Percentiles rank a stretch among this genome's conserved stretches.
These are phyloP conservation scores for Brachyptera risi DNA, from an alignment of 2,888 invertebrate genomes.

Conservation along the genomic window DNA sequence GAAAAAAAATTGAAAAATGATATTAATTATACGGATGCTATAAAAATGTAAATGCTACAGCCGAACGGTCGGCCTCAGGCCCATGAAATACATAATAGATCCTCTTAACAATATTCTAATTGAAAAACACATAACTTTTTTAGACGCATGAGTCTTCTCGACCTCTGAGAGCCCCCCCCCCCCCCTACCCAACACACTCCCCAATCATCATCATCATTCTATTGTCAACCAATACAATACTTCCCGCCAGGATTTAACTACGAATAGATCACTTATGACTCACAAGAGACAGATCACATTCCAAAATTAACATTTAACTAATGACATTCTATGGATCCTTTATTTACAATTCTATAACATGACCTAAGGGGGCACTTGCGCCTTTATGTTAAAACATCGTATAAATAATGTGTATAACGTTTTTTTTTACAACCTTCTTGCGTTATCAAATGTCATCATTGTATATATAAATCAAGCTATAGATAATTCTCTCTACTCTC, in stretches of 20 bases:
- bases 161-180: neutral
- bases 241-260: neutral
- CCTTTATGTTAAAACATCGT: neutral
- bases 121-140: too few relatives aligned
- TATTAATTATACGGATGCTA: too few relatives aligned
- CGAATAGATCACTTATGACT: neutral
- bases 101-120: too few relatives aligned
- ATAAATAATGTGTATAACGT: constrained; percentile 4
- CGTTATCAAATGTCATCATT: constrained; percentile 8
- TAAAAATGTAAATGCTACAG: too few relatives aligned
- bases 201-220: neutral
- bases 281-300: constrained; percentile 9
- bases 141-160: too few relatives aligned
- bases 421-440: neutral
- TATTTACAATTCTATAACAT: neutral
- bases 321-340: neutral
- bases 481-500: too few relatives aligned
- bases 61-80: too few relatives aligned
- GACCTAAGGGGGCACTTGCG: neutral
- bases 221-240: neutral
- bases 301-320: constrained; percentile 10
- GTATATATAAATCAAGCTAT: neutral
- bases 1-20: too few relatives aligned
- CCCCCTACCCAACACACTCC: neutral
- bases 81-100: too few relatives aligned